These are phyloP conservation scores for Eptatretus atami DNA, from an alignment of 2,797 vertebrate species.

Conservation along the genomic window DNA sequence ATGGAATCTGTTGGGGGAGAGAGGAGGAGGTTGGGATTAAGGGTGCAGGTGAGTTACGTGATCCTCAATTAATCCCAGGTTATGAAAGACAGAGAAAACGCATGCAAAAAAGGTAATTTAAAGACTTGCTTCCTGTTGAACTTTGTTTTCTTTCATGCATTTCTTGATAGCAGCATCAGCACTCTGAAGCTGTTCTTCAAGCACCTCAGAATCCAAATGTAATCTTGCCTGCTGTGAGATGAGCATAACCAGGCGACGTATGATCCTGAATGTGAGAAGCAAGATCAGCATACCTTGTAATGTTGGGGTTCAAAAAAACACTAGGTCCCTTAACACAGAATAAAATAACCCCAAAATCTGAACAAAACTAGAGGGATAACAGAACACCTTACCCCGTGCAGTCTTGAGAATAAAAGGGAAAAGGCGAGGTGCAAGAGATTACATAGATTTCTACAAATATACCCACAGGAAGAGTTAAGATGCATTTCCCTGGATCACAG, in stretches of 20 bases:
- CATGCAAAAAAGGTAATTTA: not conserved
- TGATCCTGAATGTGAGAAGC: slow-evolving; percentile 14
- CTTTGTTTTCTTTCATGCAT: slow-evolving; percentile 38
- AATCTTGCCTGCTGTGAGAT: slow-evolving; percentile 37
- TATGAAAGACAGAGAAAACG: slow-evolving; percentile 11
- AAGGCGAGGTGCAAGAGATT: too few relatives aligned
- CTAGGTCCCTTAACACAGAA: not conserved
- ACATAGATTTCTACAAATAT: too few relatives aligned
- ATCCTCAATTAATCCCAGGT: slow-evolving; percentile 12
- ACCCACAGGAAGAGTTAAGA: too few relatives aligned
- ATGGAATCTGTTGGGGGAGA: too few relatives aligned
- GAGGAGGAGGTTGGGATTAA: too few relatives aligned
- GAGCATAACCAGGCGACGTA: slow-evolving; percentile 38
- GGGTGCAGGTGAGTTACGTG: slow-evolving; percentile 9
- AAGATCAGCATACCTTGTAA: slow-evolving; percentile 15
- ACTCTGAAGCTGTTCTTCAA: slow-evolving; percentile 33
- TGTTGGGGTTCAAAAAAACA: not conserved
- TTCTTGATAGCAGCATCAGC: slow-evolving; percentile 30
- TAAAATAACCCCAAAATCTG: not conserved
- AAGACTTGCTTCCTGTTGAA: slow-evolving; percentile 29
- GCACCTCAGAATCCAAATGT: slow-evolving; percentile 16
- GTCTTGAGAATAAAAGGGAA: too few relatives aligned
- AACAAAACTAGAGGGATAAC: too few relatives aligned
- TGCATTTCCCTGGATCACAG: too few relatives aligned
- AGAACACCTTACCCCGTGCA: too few relatives aligned